Evolutionary conservation across 2,113 vertebrate species (phyloP), one percentile per base, ranked within the genome.

Genomic region (Poeciliopsis occidentalis): DNA sequence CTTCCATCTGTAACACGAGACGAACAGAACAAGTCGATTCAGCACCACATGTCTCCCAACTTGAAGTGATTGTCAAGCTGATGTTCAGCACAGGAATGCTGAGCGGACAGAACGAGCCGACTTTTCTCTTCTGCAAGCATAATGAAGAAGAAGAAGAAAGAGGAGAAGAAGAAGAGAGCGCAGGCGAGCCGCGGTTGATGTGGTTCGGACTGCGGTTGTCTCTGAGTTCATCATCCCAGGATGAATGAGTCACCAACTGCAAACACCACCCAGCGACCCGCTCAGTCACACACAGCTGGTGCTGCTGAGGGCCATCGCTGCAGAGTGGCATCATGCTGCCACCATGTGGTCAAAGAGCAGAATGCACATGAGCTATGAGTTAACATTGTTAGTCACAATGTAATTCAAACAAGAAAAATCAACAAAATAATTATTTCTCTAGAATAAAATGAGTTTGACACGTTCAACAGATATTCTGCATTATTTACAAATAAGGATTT

Each of bases 221-320:
- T 91, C 61, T 54, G 72, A 47, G 74, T 90, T 85, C 87, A 87
- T 92, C 87, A 89, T 83, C 71, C 71, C 77, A 84, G 87, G 69
- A 89, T 80, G 85, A 90, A 79, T 92, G 85, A 91, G 88, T 92
- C 90, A 93, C 80, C 12, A 26, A 87, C 87, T 86, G 79, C 79
- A 79, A 82, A 82, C 84, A 81, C 89, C 89, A 87, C 82, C 79
- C 85, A 87, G 83, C 85, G 88, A 80, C 86, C 80, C 44, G 67
- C 47, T 83, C 32, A 73, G 60, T 47, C 75, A 57, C 74, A 76
- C 72, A 90, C 73, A 63, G 44, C 37, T 41, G 63, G 60, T 51
- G 4, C 4, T 17, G 24, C 71, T 63, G 3, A 1, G 37, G 31
- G 31, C 3, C 0, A n/a, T 30, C 39, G 12, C 11, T 65, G 15